Conservation (phyloP, 2,888 invertebrate species). For the Brenthis ino region DNA sequence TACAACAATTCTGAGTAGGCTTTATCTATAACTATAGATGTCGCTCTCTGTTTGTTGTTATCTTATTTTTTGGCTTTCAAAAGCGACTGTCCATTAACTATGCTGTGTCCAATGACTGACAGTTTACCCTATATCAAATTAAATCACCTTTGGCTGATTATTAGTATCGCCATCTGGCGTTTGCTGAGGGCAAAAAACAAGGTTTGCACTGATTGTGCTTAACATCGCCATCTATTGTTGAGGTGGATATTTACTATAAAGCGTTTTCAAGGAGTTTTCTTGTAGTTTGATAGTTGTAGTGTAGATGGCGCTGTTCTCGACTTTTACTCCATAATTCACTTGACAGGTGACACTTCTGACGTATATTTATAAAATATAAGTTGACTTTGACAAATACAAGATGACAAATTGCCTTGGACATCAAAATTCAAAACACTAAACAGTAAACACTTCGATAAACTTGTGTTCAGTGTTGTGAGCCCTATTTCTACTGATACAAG, state of each 20-base stretch:
- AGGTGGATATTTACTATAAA: neutral
- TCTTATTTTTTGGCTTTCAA: too few relatives aligned
- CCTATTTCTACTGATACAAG: constrained; percentile 4
- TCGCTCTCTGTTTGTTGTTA: too few relatives aligned
- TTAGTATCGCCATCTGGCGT: too few relatives aligned
- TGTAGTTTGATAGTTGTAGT: neutral
- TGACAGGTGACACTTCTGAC: neutral
- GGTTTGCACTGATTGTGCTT: neutral
- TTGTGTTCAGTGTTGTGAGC: constrained; percentile 5
- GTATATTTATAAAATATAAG: neutral
- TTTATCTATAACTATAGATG: too few relatives aligned
- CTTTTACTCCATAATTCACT: neutral
- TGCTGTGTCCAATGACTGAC: too few relatives aligned
- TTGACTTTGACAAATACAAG: constrained; percentile 2
- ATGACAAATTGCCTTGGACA: constrained; percentile 16
- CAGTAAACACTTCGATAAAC: constrained; percentile 7
- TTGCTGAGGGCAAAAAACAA: too few relatives aligned
- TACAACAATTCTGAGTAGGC: too few relatives aligned
- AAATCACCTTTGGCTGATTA: too few relatives aligned
- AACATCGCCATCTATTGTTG: constrained; percentile 6
- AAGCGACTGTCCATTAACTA: too few relatives aligned
- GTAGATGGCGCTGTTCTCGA: constrained; percentile 1
- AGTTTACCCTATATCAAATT: too few relatives aligned
- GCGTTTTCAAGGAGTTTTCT: neutral
- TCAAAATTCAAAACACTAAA: constrained; percentile 13